Evolutionary conservation across 2,113 vertebrate genomes (phyloP), one percentile per base, ranked within the genome.

Genomic region (Salvelinus namaycush): DNA sequence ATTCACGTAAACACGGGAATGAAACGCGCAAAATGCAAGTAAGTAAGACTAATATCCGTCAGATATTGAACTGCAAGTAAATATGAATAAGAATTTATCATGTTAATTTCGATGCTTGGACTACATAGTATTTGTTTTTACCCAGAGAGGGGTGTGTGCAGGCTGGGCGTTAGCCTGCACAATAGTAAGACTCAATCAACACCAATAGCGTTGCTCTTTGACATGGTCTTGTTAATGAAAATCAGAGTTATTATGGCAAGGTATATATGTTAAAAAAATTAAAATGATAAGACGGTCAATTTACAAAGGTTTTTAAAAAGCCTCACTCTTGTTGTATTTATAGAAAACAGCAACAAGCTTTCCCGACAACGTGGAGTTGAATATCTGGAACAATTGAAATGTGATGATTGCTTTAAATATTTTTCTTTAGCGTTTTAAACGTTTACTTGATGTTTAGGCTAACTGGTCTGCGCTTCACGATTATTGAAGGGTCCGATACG

Each of bases 91-190:
- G 26, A 83, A 76, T 67, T 81, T 48, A 48, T 27, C 27, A 8
- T 86, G 77, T 75, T 82, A 48, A 20, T 84, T 78, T 80, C 68
- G 59, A 76, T 83, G 74, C 13, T 44, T 44, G 39, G 39, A 44
- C 9, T 12, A 44, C 9, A 77, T 84, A 88, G 70, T 85, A 81
- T 91, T 91, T 92, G 89, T 94, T 93, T 93, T 92, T 87, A 83
- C 81, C 65, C 79, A 76, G 89, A 82, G 89, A 92, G 91, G 92
- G 87, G 92, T 90, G 94, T 93, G 91, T 89, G 59, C 85, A 22
- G 78, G 84, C 74, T 92, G 93, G 94, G 94, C 93, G 93, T 93
- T 85, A 94, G 92, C 92, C 92, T 87, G 81, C 84, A 85, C 83
- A 87, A 72, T 81, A 70, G 70, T 76, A 69, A 9, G 59, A 83